These are phyloP conservation scores for Omphaloscelis lunosa DNA, from an alignment of 2,888 invertebrate genomes.

Conservation along the genomic window DNA sequence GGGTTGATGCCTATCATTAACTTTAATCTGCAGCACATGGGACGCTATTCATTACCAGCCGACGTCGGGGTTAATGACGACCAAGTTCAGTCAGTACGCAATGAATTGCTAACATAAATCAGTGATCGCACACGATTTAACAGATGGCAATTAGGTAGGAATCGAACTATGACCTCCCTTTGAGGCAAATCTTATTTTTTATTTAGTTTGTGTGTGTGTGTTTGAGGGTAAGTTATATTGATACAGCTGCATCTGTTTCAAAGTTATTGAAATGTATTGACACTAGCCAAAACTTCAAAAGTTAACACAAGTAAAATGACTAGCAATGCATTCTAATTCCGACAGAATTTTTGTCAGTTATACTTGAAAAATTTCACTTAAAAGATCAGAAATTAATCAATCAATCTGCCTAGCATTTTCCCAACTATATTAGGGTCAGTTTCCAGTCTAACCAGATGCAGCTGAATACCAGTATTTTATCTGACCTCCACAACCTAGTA, in stretches of 20 bases:
- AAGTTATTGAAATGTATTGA: background rate
- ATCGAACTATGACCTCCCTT: constrained; percentile 43
- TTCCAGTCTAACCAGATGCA: no score
- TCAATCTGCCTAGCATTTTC: no score
- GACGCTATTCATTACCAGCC: constrained; percentile 51
- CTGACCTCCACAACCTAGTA: no score
- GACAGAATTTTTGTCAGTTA: background rate
- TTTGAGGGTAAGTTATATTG: background rate
- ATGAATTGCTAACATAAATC: constrained; percentile 60
- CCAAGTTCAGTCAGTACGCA: constrained; percentile 43
- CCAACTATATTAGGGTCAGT: no score
- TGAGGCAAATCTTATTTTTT: constrained; percentile 22
- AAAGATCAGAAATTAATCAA: no score
- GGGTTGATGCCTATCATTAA: constrained; percentile 11
- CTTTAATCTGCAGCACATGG: constrained; percentile 39
- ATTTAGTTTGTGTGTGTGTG: background rate
- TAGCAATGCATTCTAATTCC: background rate
- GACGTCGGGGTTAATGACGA: constrained; percentile 45
- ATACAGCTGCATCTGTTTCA: background rate
- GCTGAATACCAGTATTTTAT: no score
- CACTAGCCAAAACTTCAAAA: background rate
- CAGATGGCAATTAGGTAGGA: constrained; percentile 56
- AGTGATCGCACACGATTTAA: constrained; percentile 56
- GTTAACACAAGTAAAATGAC: background rate
- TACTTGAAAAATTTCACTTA: no score